Evolutionary conservation across 2,797 vertebrate species (phyloP).

Genomic region (Sebastes wilsoni): DNA sequence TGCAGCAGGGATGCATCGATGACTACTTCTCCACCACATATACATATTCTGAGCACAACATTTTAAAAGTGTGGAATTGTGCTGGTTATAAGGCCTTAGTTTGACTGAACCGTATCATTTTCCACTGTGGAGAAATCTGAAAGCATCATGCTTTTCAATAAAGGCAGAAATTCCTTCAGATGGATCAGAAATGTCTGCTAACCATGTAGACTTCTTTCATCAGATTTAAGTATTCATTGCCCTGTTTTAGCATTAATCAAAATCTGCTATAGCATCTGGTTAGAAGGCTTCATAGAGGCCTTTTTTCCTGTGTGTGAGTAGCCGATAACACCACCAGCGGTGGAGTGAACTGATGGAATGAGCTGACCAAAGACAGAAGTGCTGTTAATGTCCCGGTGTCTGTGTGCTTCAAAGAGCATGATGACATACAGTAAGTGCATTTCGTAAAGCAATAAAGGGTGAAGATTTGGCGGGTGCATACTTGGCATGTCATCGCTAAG

Average conservation of each 20-base stretch:
- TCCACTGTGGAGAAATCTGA: background rate
- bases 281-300: background rate
- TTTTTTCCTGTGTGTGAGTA: background rate
- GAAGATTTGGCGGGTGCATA: conserved; percentile 59
- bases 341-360: conserved; percentile 40
- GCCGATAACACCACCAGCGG: background rate
- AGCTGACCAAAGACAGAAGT: conserved; percentile 54
- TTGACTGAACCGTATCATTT: background rate
- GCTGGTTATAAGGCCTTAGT: background rate
- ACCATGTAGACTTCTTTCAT: background rate
- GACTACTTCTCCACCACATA: background rate
- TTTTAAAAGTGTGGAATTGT: background rate
- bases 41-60: background rate
- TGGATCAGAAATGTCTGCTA: background rate
- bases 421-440: conserved; percentile 66
- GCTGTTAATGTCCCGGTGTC: conserved; percentile 50
- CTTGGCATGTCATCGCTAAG: conserved; percentile 60
- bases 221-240: background rate
- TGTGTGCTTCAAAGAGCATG: conserved; percentile 55
- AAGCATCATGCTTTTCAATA: background rate
- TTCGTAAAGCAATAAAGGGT: conserved; percentile 57
- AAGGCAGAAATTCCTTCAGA: background rate
- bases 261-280: background rate
- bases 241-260: background rate
- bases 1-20: conserved; percentile 29